Conservation (phyloP, 2,888 invertebrate species). For the Pinctada fucata region DNA sequence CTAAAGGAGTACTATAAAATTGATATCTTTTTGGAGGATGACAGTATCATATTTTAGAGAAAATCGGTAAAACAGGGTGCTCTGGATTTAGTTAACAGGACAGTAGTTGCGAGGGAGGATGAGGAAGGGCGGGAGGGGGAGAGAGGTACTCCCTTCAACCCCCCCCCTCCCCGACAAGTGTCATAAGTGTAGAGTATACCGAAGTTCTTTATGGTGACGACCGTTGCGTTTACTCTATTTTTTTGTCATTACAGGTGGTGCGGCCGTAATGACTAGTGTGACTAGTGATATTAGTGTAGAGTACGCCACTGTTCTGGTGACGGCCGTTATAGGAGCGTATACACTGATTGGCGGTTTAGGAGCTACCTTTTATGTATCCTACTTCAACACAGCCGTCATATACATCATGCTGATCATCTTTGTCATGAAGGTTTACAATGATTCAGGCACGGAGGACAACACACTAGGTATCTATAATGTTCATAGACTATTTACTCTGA, state of each 20-base stretch:
- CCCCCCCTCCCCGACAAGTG: too few species aligned
- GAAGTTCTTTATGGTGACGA: too few species aligned
- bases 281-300: constrained; percentile 71
- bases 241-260: constrained; percentile 60
- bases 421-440: constrained; percentile 70
- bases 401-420: constrained; percentile 73
- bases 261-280: constrained; percentile 73
- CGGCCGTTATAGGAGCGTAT: constrained; percentile 71
- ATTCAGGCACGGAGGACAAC: constrained; percentile 48
- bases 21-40: too few species aligned
- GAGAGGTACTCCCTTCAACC: too few species aligned
- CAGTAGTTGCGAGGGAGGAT: too few species aligned
- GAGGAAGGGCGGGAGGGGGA: too few species aligned
- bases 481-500: neutral
- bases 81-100: too few species aligned
- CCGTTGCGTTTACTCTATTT: too few species aligned
- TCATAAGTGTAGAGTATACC: too few species aligned
- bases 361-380: constrained; percentile 77
- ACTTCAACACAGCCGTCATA: constrained; percentile 76
- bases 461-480: constrained; percentile 53
- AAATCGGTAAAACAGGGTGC: too few species aligned
- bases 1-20: too few species aligned
- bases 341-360: constrained; percentile 75
- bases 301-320: constrained; percentile 72
- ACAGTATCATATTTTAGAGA: too few species aligned